These are phyloP conservation scores for Drosophila oshimai DNA, from an alignment of 1,140 invertebrate species.

Conservation along the genomic window DNA sequence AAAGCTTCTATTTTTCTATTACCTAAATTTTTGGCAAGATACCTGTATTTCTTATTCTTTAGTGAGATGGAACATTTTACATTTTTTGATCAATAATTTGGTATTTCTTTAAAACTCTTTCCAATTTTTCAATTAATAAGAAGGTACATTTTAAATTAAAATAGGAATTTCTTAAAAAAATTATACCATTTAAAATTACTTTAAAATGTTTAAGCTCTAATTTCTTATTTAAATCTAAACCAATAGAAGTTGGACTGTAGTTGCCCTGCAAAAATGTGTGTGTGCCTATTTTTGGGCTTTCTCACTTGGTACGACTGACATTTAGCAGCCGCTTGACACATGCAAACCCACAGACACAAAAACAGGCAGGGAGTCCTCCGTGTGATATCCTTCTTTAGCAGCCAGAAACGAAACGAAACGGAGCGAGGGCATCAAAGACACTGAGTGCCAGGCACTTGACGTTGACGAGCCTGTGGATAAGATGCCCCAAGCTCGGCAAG, in stretches of 20 bases:
- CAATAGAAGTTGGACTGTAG: not conserved
- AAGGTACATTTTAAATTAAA: too few species aligned
- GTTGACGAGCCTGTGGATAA: slow-evolving; percentile 41
- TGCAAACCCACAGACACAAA: slow-evolving; percentile 5
- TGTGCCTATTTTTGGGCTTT: slow-evolving; percentile 41
- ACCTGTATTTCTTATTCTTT: too few species aligned
- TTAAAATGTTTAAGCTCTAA: too few species aligned
- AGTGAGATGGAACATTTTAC: too few species aligned
- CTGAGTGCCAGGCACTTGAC: slow-evolving; percentile 45
- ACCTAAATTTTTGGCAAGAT: too few species aligned
- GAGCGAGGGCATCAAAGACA: slow-evolving; percentile 23
- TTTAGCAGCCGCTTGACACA: slow-evolving; percentile 57
- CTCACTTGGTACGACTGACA: slow-evolving; percentile 37
- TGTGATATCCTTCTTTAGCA: slow-evolving; percentile 31
- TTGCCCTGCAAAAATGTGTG: slow-evolving; percentile 4
- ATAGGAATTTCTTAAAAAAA: too few species aligned
- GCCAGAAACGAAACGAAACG: slow-evolving; percentile 16
- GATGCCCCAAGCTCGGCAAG: not conserved
- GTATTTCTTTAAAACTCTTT: too few species aligned
- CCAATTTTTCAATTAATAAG: too few species aligned
- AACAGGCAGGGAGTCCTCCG: slow-evolving; percentile 3
- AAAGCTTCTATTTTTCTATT: too few species aligned
- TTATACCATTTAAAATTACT: too few species aligned
- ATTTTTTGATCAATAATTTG: too few species aligned
- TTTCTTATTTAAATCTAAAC: not conserved